Evolutionary conservation across 1,140 invertebrate genomes (phyloP), one percentile per base, ranked within the genome.

Genomic region (Hestina assimilis): DNA sequence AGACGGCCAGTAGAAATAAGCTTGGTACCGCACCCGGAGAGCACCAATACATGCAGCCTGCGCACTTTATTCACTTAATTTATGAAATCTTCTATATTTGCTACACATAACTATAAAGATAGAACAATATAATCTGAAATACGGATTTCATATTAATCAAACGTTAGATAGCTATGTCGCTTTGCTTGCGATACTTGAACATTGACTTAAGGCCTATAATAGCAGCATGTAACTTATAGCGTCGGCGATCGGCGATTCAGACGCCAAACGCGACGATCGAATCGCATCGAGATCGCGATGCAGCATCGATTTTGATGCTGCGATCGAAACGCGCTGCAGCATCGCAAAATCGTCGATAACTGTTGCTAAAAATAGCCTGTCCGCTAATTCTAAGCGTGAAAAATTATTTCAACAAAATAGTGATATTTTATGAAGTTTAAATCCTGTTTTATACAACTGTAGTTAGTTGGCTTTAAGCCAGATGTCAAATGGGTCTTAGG

Each of bases 1-100:
- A 75, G 64, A 47, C 62, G 65, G 75, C 83, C 83, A 86, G 79
- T 66, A 69, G 80, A 79, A 85, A 85, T 83, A 82, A 83, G 79
- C 80, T 79, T 66, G 68, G 73, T 71, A 73, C 76, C 71, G 79
- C 77, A 76, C 69, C 66, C 69, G 56, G 66, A 70, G 69, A 83
- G 68, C 66, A 72, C 66, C 77, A 72, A 70, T 75, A 80, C 72
- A 79, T 73, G 63, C 74, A 74, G 63, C 63, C 66, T 74, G 62
- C 56, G 61, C 47, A 61, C 60, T 65, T 65, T 74, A 69, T 50
- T 58, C 59, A 66, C 67, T 69, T 76, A 76, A 78, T 74, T 79
- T 69, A 76, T 75, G 57, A 62, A 72, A 66, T 66, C 52, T 52
- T 56, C 58, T 68, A 63, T 60, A 59, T 60, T 63, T 56, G 29